These are phyloP conservation scores for Cyprinodon variegatus DNA, from an alignment of 2,113 vertebrate species.

Conservation along the genomic window DNA sequence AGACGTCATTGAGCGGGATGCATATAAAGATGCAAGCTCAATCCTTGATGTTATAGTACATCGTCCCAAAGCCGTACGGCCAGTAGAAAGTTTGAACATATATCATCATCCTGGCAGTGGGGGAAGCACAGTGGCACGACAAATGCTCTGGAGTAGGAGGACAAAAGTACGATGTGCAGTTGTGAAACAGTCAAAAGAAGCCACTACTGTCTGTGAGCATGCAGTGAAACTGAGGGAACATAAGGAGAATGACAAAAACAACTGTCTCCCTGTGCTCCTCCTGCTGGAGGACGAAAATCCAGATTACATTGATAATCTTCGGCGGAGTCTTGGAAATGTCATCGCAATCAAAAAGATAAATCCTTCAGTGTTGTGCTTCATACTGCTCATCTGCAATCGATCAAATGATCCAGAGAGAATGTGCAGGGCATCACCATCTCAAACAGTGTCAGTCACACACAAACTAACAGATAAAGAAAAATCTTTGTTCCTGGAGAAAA, in stretches of 20 bases:
- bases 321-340: constrained; percentile 51
- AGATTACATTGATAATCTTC: constrained; percentile 68
- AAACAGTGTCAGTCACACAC: constrained; percentile 77
- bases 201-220: constrained; percentile 68
- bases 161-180: constrained; percentile 75
- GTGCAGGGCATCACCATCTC: constrained; percentile 39
- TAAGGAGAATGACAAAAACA: constrained; percentile 60
- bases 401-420: constrained; percentile 71
- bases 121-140: constrained; percentile 81
- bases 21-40: constrained; percentile 51
- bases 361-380: constrained; percentile 65
- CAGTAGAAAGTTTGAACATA: constrained; percentile 76
- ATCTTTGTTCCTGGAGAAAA: constrained; percentile 65
- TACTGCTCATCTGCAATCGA: constrained; percentile 77
- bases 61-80: background rate
- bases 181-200: constrained; percentile 62
- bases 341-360: constrained; percentile 56
- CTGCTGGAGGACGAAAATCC: constrained; percentile 76
- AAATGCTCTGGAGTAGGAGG: constrained; percentile 78
- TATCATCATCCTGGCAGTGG: constrained; percentile 82
- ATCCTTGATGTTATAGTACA: constrained; percentile 51
- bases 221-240: constrained; percentile 73
- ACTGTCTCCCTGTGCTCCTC: constrained; percentile 75
- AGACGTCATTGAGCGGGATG: constrained; percentile 73
- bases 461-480: constrained; percentile 67